These are phyloP conservation scores for Sesamia nonagrioides DNA, from an alignment of 1,140 invertebrate genomes.

Conservation along the genomic window DNA sequence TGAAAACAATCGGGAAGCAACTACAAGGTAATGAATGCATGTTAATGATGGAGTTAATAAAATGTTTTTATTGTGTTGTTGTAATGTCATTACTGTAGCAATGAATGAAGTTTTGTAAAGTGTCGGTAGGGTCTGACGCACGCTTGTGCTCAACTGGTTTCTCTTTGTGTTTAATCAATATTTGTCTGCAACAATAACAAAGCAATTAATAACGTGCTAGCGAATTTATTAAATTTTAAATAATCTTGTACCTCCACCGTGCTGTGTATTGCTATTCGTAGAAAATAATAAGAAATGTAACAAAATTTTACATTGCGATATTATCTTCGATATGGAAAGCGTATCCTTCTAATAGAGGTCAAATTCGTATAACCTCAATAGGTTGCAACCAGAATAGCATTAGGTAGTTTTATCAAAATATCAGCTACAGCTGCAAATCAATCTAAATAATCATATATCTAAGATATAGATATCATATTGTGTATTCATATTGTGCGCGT, in stretches of 20 bases:
- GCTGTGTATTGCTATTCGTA: neutral
- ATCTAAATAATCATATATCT: no score
- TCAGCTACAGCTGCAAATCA: constrained; percentile 2
- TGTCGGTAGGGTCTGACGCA: constrained; percentile 12
- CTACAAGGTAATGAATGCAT: constrained; percentile 68
- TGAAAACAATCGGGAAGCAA: constrained; percentile 47
- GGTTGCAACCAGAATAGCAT: neutral
- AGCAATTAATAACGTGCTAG: no score
- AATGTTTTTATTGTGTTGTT: constrained; percentile 55
- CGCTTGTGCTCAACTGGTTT: constrained; percentile 2
- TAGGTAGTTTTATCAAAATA: constrained; percentile 10
- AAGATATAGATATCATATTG: no score
- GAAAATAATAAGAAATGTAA: neutral
- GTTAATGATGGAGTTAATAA: constrained; percentile 61
- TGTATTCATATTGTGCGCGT: neutral
- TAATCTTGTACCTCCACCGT: no score
- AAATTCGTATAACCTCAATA: constrained; percentile 2
- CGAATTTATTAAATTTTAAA: no score
- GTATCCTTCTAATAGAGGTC: constrained; percentile 9
- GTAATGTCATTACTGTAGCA: constrained; percentile 49
- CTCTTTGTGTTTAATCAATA: constrained; percentile 4
- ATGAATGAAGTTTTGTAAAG: constrained; percentile 20
- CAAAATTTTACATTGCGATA: neutral
- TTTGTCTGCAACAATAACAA: constrained; percentile 8
- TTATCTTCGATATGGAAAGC: neutral